Base-by-base conservation (phyloP, 2,888 invertebrate species). In the Latheticus oryzae region DNA sequence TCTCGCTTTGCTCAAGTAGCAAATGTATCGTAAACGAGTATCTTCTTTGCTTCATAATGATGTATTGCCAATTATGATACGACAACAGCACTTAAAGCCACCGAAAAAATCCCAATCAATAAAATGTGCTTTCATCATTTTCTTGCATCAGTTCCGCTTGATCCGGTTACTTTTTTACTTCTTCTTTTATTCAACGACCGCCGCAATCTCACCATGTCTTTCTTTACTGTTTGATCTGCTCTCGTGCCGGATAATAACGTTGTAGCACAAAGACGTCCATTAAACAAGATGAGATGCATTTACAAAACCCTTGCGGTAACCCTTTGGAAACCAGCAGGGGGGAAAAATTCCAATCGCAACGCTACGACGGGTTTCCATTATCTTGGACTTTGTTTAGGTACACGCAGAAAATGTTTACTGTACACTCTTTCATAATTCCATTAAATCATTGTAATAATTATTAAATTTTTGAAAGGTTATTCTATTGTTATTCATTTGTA, bases 211-310 rank as follows among this genome's bases (percentile, higher is more conserved):
- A 21, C 26, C 51, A 30, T 38, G 38, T 51, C 51, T 35, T 47
- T 35, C 17, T 37, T 38, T 38, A 38, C 37, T 21, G 28, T 38
- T 28, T 33, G 38, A 51, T 38, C 38, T 16, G 38, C 51, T 51
- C 51, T 51, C 51, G 51, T 51, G 51, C 51, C 51, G 38, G 19
- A 51, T 51, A 51, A 51, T 51, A 51, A 51, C 38, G 38, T 51
- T 51, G 51, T 51, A 51, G 40, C 51, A 51, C 38, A 51, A 40
- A 51, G 51, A 51, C 51, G 51, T 30, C 50, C 51, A 51, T 51
- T 51, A 51, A 30, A 28, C 30, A 21, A 51, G 51, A 51, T 51
- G 51, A 51, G 30, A 38, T 51, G 51, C 51, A 19, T 38, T 51
- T 21, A 47, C 33, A n/a, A 19, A n/a, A 11, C 30, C 45, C 43